Conservation (phyloP, 2,888 invertebrate species). For the Odontocerum albicorne region DNA sequence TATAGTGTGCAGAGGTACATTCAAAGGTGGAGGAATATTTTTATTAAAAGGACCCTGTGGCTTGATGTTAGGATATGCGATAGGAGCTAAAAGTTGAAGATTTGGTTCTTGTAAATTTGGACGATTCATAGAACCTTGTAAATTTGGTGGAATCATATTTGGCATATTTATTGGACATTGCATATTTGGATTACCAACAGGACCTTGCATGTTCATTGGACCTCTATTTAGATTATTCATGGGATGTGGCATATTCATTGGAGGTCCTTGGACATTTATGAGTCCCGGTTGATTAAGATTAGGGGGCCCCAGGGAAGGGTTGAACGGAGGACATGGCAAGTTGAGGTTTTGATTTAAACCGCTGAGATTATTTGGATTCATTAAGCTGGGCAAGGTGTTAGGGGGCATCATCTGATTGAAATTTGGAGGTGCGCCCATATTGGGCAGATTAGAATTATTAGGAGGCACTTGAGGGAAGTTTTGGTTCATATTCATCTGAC, state of each 20-base stretch:
- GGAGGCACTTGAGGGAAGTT: background rate
- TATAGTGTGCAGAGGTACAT: constrained; percentile 42
- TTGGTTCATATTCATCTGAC: background rate
- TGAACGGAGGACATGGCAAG: too few relatives aligned
- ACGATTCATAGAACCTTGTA: too few relatives aligned
- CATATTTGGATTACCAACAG: background rate
- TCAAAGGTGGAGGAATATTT: constrained; percentile 39
- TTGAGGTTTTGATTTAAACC: too few relatives aligned
- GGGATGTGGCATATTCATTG: too few relatives aligned
- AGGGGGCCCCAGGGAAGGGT: too few relatives aligned
- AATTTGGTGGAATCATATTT: too few relatives aligned
- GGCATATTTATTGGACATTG: background rate
- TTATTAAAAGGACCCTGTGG: constrained; percentile 39
- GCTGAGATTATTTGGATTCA: too few relatives aligned
- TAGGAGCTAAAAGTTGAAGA: background rate
- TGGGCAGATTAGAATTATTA: background rate
- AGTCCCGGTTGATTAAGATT: background rate
- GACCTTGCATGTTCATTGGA: too few relatives aligned
- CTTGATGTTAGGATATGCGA: too few relatives aligned
- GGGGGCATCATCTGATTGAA: background rate
- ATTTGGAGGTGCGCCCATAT: background rate
- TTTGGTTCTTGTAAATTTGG: too few relatives aligned
- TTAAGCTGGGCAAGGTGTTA: background rate
- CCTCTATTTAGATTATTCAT: too few relatives aligned
- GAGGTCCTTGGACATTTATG: too few relatives aligned